phyloP scores from a whole-genome alignment of 2,888 invertebrate species.

The Lacanobia wlatinum region DNA sequence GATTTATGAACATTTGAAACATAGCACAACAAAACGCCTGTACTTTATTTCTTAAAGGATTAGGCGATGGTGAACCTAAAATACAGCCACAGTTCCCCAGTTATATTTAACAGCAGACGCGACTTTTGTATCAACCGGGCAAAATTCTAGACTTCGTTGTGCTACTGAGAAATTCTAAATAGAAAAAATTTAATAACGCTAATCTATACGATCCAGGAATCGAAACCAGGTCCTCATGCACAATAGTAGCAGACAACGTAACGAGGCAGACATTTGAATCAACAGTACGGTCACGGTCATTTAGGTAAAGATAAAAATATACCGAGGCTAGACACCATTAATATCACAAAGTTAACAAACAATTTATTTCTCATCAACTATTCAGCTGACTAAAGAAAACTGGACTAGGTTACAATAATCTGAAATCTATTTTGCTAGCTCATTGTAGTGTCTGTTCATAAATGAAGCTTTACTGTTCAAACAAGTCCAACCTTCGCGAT shows the following conservation, averaged over 20 bases:
- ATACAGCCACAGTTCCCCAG: not conserved
- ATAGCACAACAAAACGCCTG: not conserved
- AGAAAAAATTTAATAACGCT: too few relatives aligned
- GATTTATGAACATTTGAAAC: not conserved
- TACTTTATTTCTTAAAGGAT: not conserved
- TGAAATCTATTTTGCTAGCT: slow-evolving; percentile 15
- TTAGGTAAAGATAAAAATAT: not conserved
- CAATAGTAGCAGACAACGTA: not conserved
- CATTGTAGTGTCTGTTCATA: slow-evolving; percentile 24
- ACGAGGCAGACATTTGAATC: not conserved
- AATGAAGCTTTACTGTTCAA: slow-evolving; percentile 17
- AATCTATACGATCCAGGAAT: not conserved
- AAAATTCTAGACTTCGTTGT: too few relatives aligned
- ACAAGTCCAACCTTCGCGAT: slow-evolving; percentile 18
- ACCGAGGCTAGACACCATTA: not conserved
- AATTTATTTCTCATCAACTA: slow-evolving; percentile 9
- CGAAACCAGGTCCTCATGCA: not conserved
- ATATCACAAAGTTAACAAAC: slow-evolving; percentile 16
- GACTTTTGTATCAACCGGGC: too few relatives aligned
- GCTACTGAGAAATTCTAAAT: too few relatives aligned
- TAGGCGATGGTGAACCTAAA: not conserved
- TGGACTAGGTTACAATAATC: slow-evolving; percentile 9
- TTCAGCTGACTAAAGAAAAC: slow-evolving; percentile 8
- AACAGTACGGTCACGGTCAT: not conserved
- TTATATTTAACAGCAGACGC: too few relatives aligned